phyloP scores from a whole-genome alignment of 2,797 vertebrate genomes.

The Brotula barbata region DNA sequence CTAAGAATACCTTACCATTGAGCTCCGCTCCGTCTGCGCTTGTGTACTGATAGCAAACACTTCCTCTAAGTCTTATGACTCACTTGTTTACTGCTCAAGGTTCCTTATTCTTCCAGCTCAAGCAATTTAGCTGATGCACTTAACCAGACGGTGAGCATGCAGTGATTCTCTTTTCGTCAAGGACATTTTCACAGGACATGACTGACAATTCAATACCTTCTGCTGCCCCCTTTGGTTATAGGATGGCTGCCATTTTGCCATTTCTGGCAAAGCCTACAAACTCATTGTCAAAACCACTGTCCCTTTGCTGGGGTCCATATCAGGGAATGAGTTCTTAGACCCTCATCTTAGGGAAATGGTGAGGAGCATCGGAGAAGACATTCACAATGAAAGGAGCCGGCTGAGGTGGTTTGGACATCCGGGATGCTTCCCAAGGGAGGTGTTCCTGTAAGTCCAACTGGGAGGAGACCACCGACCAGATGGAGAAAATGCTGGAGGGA shows the following conservation, averaged over 20 bases:
- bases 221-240: neutral
- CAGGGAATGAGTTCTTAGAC: neutral
- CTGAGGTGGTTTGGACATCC: no score
- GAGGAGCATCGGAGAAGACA: no score
- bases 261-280: neutral
- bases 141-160: neutral
- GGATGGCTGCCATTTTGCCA: neutral
- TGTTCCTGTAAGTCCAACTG: no score
- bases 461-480: no score
- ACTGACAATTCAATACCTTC: neutral
- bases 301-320: no score
- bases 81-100: conserved; percentile 65
- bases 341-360: no score
- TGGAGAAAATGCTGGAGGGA: no score
- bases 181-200: conserved; percentile 44
- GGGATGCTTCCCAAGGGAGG: no score
- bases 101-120: conserved; percentile 43
- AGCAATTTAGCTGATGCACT: conserved; percentile 44
- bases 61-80: conserved; percentile 65
- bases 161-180: conserved; percentile 37
- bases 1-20: conserved; percentile 74
- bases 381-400: no score
- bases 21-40: conserved; percentile 56
- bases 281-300: neutral
- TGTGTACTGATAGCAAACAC: conserved; percentile 59